These are phyloP conservation scores for Polymixis flavicincta DNA, from an alignment of 2,888 invertebrate genomes.

Conservation along the genomic window DNA sequence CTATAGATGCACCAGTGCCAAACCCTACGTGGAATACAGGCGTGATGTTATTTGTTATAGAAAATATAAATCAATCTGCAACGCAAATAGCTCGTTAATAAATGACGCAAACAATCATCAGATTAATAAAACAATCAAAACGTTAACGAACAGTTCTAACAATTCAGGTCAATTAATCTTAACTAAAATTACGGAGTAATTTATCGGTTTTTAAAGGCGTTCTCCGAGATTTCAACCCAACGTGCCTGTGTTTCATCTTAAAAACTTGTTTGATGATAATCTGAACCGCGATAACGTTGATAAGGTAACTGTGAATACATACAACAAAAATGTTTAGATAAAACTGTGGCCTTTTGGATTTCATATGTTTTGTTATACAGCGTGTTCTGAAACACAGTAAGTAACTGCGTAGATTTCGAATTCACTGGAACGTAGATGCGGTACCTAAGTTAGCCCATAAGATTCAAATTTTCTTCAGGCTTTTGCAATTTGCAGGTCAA, in stretches of 20 bases:
- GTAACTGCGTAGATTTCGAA: conserved; percentile 11
- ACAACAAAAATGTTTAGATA: conserved; percentile 27
- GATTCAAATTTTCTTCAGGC: too few species aligned
- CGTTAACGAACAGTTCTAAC: conserved; percentile 36
- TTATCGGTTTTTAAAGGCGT: conserved; percentile 47
- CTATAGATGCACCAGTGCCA: too few species aligned
- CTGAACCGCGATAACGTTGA: conserved; percentile 58
- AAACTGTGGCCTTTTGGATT: conserved; percentile 22
- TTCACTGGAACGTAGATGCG: background rate
- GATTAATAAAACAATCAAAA: conserved; percentile 53
- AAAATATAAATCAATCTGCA: conserved; percentile 27
- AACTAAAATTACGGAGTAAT: conserved; percentile 46
- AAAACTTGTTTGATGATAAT: conserved; percentile 45
- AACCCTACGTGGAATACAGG: too few species aligned
- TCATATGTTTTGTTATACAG: conserved; percentile 1
- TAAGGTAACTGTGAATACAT: conserved; percentile 17
- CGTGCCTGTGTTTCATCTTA: conserved; percentile 45
- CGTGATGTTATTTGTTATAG: background rate
- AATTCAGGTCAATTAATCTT: conserved; percentile 55
- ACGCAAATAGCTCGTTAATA: conserved; percentile 21
- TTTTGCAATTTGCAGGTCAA: too few species aligned
- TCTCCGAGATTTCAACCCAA: conserved; percentile 53
- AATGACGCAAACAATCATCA: conserved; percentile 38
- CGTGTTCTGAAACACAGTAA: conserved; percentile 12
- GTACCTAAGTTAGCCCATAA: too few species aligned